These are phyloP conservation scores for Dryadula phaetusa DNA, from an alignment of 2,888 invertebrate genomes.

Conservation along the genomic window DNA sequence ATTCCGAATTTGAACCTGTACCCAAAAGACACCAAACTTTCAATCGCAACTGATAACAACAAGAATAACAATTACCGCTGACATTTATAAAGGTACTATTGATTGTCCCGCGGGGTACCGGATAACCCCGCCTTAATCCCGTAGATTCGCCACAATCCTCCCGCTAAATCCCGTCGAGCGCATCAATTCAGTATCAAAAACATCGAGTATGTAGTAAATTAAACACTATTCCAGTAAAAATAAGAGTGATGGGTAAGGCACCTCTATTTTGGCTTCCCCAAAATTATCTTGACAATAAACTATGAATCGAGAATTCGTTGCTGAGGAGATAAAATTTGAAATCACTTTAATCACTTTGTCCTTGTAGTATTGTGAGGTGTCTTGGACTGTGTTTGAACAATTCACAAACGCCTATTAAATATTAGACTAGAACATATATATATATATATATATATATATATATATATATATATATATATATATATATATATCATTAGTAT, in stretches of 20 bases:
- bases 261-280: neutral
- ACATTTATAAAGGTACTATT: slow-evolving; percentile 25
- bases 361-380: neutral
- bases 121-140: slow-evolving; percentile 55
- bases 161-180: slow-evolving; percentile 1
- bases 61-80: slow-evolving; percentile 24
- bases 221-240: slow-evolving; percentile 4
- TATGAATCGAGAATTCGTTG: slow-evolving; percentile 16
- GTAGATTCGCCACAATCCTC: slow-evolving; percentile 16
- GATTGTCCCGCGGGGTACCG: slow-evolving; percentile 32
- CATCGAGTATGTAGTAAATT: neutral
- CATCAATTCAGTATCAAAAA: neutral
- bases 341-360: slow-evolving; percentile 10
- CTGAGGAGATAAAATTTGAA: slow-evolving; percentile 1
- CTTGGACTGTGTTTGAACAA: neutral
- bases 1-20: neutral
- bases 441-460: no score
- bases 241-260: slow-evolving; percentile 10
- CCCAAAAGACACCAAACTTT: neutral
- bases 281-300: slow-evolving; percentile 23
- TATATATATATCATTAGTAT: no score
- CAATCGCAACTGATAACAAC: slow-evolving; percentile 1
- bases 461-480: no score
- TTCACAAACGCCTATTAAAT: no score
- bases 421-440: no score